Percentiles rank a stretch among this genome's conserved stretches.
Evolutionary conservation across 2,888 invertebrate genomes (phyloP).

Genomic region (Monoplex corrugatus): DNA sequence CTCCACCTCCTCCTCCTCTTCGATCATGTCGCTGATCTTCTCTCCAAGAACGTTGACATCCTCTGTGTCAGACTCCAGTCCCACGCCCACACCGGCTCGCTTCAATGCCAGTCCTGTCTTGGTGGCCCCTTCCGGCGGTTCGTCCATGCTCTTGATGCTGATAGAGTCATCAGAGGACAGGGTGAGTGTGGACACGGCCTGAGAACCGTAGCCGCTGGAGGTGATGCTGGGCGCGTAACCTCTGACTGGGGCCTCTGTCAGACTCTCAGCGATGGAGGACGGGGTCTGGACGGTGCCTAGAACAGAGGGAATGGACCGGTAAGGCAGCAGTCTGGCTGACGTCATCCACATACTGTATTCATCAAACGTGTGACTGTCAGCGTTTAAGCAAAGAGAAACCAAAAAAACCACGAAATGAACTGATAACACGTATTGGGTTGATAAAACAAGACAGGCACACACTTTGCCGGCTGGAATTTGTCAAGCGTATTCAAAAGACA

Average conservation of each 20-base stretch:
- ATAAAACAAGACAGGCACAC: too few relatives aligned
- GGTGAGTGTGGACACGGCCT: slow-evolving; percentile 95
- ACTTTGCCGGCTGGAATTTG: too few relatives aligned
- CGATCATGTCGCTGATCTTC: background rate
- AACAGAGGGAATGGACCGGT: background rate
- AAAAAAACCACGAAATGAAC: too few relatives aligned
- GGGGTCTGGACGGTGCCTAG: slow-evolving; percentile 83
- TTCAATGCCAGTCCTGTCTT: background rate
- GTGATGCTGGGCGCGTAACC: slow-evolving; percentile 83
- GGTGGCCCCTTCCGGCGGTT: slow-evolving; percentile 87
- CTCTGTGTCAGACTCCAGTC: background rate
- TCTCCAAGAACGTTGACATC: background rate
- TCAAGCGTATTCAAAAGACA: too few relatives aligned
- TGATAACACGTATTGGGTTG: too few relatives aligned
- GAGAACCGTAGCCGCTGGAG: slow-evolving; percentile 87
- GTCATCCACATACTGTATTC: too few relatives aligned
- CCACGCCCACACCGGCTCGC: background rate
- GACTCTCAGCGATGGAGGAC: slow-evolving; percentile 92
- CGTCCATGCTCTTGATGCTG: slow-evolving; percentile 94
- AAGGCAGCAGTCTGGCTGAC: too few relatives aligned
- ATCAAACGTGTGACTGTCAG: too few relatives aligned
- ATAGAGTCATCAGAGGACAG: slow-evolving; percentile 94
- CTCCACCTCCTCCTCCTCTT: background rate
- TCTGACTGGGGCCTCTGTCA: slow-evolving; percentile 87
- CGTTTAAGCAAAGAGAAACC: too few relatives aligned